These are phyloP conservation scores for Tokudaia tokunoshimensis DNA, from an alignment of 2,797 vertebrate species.

Conservation along the genomic window DNA sequence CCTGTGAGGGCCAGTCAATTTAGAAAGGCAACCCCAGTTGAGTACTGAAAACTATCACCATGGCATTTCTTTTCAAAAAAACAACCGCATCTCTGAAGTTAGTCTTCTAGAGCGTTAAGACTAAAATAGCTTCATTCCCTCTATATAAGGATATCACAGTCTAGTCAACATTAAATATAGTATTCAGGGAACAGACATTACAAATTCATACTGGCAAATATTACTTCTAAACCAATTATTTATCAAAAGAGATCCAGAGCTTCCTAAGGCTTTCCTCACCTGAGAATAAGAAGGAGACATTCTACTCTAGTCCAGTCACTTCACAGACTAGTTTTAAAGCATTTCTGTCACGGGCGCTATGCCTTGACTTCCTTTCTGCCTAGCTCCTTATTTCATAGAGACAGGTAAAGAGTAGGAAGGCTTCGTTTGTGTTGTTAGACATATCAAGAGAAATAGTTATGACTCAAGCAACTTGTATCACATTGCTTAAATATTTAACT, in stretches of 20 bases:
- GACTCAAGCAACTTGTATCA: not conserved
- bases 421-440: slow-evolving; percentile 16
- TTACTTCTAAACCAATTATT: slow-evolving; percentile 3
- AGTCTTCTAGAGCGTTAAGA: not conserved
- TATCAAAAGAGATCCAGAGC: slow-evolving; percentile 32
- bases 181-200: not conserved
- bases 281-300: not conserved
- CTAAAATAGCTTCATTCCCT: not conserved
- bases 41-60: not conserved
- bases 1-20: not conserved
- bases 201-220: slow-evolving; percentile 42
- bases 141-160: not conserved
- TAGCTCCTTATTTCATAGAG: not conserved
- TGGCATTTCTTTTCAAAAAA: not conserved
- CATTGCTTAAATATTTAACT: slow-evolving; percentile 37
- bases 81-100: not conserved
- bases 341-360: not conserved
- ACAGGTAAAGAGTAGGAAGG: not conserved
- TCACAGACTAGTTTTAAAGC: not conserved
- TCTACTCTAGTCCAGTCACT: not conserved
- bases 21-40: slow-evolving; percentile 2
- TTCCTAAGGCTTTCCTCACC: not conserved
- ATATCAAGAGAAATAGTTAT: slow-evolving; percentile 28
- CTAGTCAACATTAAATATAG: not conserved
- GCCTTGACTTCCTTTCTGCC: not conserved